Conservation (phyloP, 2,113 vertebrate species). For the Hemichromis elongatus region DNA sequence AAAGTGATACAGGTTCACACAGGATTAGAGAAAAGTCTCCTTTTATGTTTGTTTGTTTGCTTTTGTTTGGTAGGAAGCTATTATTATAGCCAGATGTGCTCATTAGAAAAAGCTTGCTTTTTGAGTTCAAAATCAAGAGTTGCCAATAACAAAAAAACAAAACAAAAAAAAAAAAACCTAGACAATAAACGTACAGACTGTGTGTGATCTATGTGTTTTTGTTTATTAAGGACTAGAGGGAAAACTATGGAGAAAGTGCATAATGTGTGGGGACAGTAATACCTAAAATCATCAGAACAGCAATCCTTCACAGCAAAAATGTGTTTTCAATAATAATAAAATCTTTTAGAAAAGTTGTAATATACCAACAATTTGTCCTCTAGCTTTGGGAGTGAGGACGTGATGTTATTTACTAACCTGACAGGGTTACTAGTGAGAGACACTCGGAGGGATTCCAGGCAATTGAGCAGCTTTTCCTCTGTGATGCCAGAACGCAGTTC, state of each 20-base stretch:
- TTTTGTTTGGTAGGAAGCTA: background rate
- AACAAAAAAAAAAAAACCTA: background rate
- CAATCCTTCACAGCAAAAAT: background rate
- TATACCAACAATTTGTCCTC: too few species aligned
- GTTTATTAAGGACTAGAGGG: background rate
- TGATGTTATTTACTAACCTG: slow-evolving; percentile 82
- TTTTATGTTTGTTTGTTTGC: background rate
- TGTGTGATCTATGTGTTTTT: background rate
- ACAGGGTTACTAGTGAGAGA: slow-evolving; percentile 99
- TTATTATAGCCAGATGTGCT: background rate
- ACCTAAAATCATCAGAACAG: background rate
- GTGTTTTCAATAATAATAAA: background rate
- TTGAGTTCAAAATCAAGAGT: background rate
- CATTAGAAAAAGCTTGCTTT: background rate
- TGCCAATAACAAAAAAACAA: background rate
- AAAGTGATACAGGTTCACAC: background rate
- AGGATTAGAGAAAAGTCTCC: background rate
- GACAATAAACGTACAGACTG: background rate
- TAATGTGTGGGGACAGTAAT: background rate
- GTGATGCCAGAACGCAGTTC: slow-evolving; percentile 91
- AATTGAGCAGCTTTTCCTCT: slow-evolving; percentile 94
- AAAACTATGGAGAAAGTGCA: background rate
- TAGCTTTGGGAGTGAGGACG: too few species aligned
- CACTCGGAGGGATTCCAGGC: slow-evolving; percentile 92
- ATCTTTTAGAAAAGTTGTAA: background rate